Evolutionary conservation across 2,113 vertebrate species (phyloP), one percentile per base, ranked within the genome.

Genomic region (Lophochroa leadbeateri): DNA sequence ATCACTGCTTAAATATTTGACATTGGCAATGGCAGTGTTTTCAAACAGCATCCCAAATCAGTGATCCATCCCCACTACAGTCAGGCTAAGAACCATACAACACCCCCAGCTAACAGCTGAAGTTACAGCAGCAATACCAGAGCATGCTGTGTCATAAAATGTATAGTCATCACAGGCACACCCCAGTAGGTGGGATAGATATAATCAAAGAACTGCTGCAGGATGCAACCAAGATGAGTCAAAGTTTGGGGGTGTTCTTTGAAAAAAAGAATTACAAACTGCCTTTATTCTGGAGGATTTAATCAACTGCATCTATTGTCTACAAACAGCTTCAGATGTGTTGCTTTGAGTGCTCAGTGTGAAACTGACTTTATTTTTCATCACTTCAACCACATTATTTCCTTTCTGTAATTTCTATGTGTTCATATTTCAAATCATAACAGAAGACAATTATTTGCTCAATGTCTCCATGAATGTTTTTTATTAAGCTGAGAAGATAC

Each of bases 291-390:
- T 60, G 41, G 52, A 46, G 24, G 28, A 74, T 72, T 93, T 83
- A 74, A 69, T 55, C 43, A 46, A 4, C 33, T 37, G 6, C 5
- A 52, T 21, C 24, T 90, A n/a, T 37, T 80, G 49, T n/a, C 53
- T 81, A 41, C 44, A 85, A 61, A 47, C 16, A 78, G 1, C 33
- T 55, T 88, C 2, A 86, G 39, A 39, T 11, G 29, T 4, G 0
- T 28, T 83, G 29, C 5, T 77, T 83, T 90, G 33, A 23, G 25
- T 61, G 23, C 23, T 81, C 46, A 52, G 5, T 46, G 47, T 79
- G 65, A 71, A 86, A 75, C 9, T 23, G 23, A 82, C 84, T 67
- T 86, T 44, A 21, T 14, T 79, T 91, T 86, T 85, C 28, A 69
- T 27, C 35, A 35, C 35, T 80, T 93, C 49, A 76, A 16, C 4